Conservation (phyloP, 2,888 invertebrate genomes). For the Imbricaverruca yamaguchii region DNA sequence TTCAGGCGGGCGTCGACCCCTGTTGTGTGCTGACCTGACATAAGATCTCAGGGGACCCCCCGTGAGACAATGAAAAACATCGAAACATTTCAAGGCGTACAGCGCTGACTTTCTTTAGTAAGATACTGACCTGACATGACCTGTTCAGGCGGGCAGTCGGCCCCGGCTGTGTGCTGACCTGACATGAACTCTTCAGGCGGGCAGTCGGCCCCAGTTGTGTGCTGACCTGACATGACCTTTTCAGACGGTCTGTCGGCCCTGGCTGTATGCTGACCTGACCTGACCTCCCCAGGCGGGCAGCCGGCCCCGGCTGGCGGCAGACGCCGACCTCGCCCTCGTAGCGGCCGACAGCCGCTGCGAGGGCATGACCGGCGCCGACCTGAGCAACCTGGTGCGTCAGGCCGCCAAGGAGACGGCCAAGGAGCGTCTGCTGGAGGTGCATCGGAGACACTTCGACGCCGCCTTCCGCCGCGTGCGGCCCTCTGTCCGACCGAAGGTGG, state of each 20-base stretch:
- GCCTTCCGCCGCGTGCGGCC: constrained; percentile 75
- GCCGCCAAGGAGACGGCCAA: constrained; percentile 52
- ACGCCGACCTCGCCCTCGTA: background rate
- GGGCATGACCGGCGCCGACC: constrained; percentile 88
- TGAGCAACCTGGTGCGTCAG: constrained; percentile 79
- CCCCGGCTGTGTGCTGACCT: background rate
- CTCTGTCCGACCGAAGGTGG: constrained; percentile 63
- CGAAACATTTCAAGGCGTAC: no score
- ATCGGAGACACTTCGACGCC: constrained; percentile 61
- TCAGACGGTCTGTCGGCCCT: no score
- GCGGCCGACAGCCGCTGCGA: constrained; percentile 46
- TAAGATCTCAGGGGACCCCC: no score
- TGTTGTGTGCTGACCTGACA: background rate
- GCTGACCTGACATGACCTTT: background rate
- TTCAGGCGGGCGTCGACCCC: no score
- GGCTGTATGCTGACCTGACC: background rate
- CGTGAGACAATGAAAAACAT: background rate
- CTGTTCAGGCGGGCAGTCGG: background rate
- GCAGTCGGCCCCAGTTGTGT: no score
- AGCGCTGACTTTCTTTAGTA: no score
- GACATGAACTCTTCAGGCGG: background rate
- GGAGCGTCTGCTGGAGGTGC: constrained; percentile 44
- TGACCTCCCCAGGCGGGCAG: background rate
- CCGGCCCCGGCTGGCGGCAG: background rate
- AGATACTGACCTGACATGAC: background rate